Percentiles rank a stretch among this genome's conserved stretches.
Conservation (phyloP, 35 echinoderm and acorn worm genomes). For the Chiridota heheva region DNA sequence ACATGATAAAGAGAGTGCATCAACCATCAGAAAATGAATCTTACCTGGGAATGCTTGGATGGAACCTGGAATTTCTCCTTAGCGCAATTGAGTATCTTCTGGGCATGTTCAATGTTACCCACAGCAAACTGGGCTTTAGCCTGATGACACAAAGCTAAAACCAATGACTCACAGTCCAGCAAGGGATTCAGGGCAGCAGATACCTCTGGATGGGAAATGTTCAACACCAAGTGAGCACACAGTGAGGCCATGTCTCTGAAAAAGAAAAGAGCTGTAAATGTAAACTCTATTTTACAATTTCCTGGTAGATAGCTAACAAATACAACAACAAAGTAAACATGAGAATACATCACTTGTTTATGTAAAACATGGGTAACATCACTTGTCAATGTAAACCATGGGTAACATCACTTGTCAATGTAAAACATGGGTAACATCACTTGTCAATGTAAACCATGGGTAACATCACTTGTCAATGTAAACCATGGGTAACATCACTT, state of each 20-base stretch:
- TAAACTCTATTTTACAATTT: not conserved
- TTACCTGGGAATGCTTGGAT: conserved; percentile 90
- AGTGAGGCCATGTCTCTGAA: conserved; percentile 72
- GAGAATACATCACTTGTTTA: not conserved
- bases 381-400: no score
- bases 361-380: no score
- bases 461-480: no score
- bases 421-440: no score
- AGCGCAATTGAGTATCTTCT: conserved; percentile 65
- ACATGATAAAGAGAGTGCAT: no score
- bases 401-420: no score
- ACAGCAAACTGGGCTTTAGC: conserved; percentile 63
- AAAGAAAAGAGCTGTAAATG: not conserved
- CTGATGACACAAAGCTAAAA: conserved; percentile 78
- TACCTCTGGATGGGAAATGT: conserved; percentile 35
- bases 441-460: no score
- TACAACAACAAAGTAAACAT: not conserved
- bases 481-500: no score
- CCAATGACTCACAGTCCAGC: conserved; percentile 79
- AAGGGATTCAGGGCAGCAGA: not conserved
- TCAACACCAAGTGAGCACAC: conserved; percentile 77
- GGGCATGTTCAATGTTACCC: conserved; percentile 44
- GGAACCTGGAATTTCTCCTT: conserved; percentile 57
- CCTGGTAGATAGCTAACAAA: not conserved
- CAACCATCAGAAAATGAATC: not conserved